Evolutionary conservation across 1,140 invertebrate genomes (phyloP), one percentile per base, ranked within the genome.

Genomic region (Drosophila virilis): DNA sequence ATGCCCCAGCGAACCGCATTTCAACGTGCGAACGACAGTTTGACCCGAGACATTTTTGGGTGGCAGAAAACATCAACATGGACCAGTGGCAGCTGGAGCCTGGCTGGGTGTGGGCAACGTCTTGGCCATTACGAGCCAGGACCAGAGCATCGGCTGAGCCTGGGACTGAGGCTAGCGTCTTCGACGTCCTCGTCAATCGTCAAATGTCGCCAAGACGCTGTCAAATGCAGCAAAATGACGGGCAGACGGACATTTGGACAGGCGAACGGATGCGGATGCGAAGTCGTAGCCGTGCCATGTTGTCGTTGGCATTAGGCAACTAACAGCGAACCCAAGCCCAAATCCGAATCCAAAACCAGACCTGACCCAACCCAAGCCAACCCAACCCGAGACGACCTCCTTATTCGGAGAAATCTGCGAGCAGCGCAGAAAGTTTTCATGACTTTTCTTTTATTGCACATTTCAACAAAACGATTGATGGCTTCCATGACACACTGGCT

Each of bases 391-490:
- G 15, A 28, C 5, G 6, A 42, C 43, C 37, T 28, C 22, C 35
- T 43, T 28, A 40, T 66, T 42, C 35, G 68, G 48, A 72, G 72
- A 89, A 89, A 85, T 90, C 82, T 84, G 88, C 83, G 86, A 82
- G 81, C 67, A 91, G 77, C 77, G 76, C 84, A 88, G 76, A 88
- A 91, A 91, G 83, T 91, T 91, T 91, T 91, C 86, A 91, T 91
- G 90, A 91, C 90, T 91, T 91, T 91, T 88, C 90, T 85, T 89
- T 91, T 90, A 91, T 90, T 91, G 90, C 90, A 91, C 86, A 91
- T 91, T 91, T 91, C 90, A 91, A 89, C 80, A 90, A 91, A 90
- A 90, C 90, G 90, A 91, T 91, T 91, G 90, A 91, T 91, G 86
- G 86, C 90, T 91, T 91, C 90, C 86, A 89, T 83, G 90, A 90